phyloP scores from a whole-genome alignment of 2,797 vertebrate species.

The Pipistrellus nathusii region DNA sequence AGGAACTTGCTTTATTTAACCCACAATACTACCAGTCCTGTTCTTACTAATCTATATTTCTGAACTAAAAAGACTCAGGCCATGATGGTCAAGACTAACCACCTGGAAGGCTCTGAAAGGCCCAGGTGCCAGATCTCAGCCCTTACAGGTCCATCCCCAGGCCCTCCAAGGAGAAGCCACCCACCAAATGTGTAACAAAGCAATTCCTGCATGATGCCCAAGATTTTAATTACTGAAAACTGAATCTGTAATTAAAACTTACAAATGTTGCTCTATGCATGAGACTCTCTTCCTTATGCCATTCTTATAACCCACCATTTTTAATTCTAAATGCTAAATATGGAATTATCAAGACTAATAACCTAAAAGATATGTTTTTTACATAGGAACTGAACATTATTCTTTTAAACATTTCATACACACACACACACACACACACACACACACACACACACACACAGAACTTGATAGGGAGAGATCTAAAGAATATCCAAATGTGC shows the following conservation, averaged over 20 bases:
- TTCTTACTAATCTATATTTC: not conserved
- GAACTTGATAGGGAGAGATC: not conserved
- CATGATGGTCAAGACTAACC: not conserved
- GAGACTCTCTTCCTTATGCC: not conserved
- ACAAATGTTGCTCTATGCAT: not conserved
- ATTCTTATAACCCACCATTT: not conserved
- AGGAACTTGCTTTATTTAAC: constrained; percentile 18
- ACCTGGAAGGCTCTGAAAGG: not conserved
- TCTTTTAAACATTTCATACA: not conserved
- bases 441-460: not conserved
- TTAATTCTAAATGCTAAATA: constrained; percentile 39
- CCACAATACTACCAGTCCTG: not conserved
- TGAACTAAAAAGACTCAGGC: not conserved
- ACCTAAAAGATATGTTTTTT: not conserved
- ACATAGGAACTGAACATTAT: not conserved
- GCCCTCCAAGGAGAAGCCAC: not conserved
- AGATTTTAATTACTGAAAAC: not conserved
- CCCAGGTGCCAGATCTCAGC: not conserved
- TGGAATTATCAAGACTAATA: not conserved
- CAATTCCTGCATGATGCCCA: not conserved
- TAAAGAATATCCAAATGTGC: not conserved
- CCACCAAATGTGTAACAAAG: not conserved
- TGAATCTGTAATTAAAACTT: not conserved
- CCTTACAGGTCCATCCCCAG: not conserved
- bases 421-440: not conserved